phyloP scores from a whole-genome alignment of 2,888 invertebrate genomes.

The Mythimna vitellina region DNA sequence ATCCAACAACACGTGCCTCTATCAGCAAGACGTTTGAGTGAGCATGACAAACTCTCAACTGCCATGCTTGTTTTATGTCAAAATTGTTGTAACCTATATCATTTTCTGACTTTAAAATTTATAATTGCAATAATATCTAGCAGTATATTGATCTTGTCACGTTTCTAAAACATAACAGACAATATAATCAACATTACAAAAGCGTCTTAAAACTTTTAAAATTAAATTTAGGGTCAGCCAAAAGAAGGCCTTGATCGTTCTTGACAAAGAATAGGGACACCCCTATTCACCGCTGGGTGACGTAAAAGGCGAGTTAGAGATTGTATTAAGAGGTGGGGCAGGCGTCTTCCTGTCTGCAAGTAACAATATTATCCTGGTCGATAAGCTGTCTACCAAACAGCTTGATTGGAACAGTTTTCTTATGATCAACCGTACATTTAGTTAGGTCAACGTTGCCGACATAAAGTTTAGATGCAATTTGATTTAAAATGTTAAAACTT shows the following conservation, averaged over 20 bases:
- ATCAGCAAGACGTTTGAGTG: too few relatives aligned
- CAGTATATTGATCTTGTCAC: not conserved
- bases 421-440: not conserved
- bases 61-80: too few relatives aligned
- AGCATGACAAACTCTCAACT: too few relatives aligned
- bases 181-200: conserved; percentile 27
- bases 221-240: conserved; percentile 23
- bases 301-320: conserved; percentile 13
- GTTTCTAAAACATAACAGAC: conserved; percentile 6
- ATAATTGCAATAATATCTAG: not conserved
- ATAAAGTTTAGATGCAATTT: too few relatives aligned
- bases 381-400: conserved; percentile 17
- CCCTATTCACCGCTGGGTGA: conserved; percentile 6
- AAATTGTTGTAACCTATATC: too few relatives aligned
- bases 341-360: conserved; percentile 40
- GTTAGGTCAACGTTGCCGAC: too few relatives aligned
- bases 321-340: not conserved
- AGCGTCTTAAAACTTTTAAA: conserved; percentile 6
- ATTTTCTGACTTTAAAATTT: not conserved
- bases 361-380: conserved; percentile 25
- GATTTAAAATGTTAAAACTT: too few relatives aligned
- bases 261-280: conserved; percentile 20
- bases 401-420: not conserved
- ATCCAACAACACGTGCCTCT: too few relatives aligned
- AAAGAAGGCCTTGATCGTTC: conserved; percentile 6